phyloP scores from a whole-genome alignment of 2,797 vertebrate genomes.

The Menidia menidia region DNA sequence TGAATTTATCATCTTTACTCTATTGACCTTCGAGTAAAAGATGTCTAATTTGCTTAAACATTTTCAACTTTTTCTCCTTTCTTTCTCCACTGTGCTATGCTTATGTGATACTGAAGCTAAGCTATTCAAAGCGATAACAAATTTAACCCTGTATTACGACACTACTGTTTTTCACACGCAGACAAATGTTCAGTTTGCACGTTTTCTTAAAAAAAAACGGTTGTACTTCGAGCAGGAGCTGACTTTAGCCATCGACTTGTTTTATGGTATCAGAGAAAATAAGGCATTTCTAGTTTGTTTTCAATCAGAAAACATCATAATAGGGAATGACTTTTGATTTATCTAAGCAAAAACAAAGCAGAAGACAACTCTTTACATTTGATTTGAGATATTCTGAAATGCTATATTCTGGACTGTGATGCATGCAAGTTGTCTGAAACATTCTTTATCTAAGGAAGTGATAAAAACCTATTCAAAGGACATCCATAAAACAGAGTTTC shows the following conservation, averaged over 20 bases:
- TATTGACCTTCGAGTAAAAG: too few species aligned
- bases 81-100: background rate
- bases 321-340: too few species aligned
- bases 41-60: too few species aligned
- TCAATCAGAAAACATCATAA: background rate
- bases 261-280: too few species aligned
- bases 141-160: background rate
- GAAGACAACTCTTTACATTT: background rate
- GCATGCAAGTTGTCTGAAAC: too few species aligned
- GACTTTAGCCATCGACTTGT: background rate
- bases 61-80: too few species aligned
- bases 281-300: background rate
- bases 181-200: background rate
- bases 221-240: background rate
- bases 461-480: background rate
- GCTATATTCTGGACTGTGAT: background rate
- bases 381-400: background rate
- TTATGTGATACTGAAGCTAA: background rate
- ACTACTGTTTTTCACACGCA: background rate
- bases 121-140: background rate
- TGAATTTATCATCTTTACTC: too few species aligned
- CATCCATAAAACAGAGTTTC: background rate
- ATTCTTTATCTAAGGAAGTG: background rate
- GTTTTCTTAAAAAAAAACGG: too few species aligned
- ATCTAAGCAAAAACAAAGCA: background rate